phyloP scores from a whole-genome alignment of 2,888 invertebrate genomes.

The Drosophila infuscata region DNA sequence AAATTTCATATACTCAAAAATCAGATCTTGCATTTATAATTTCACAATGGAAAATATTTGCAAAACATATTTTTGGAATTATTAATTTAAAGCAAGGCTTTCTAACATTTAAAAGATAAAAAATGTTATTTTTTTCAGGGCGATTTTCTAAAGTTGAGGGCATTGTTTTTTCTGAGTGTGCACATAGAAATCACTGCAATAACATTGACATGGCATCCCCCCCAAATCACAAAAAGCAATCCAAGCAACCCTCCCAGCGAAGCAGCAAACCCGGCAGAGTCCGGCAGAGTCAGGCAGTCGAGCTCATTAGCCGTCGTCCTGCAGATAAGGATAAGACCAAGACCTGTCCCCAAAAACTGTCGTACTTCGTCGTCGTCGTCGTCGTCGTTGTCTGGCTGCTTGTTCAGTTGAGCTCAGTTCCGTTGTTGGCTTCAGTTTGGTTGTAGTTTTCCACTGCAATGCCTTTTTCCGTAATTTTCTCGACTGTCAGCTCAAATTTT shows the following conservation, averaged over 20 bases:
- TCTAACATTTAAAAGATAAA: too few species aligned
- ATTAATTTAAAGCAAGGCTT: neutral
- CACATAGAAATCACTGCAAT: conserved; percentile 73
- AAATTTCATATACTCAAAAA: neutral
- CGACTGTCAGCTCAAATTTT: conserved; percentile 78
- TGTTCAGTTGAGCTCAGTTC: conserved; percentile 16
- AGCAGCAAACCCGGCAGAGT: conserved; percentile 34
- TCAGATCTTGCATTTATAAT: neutral
- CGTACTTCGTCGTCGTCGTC: conserved; percentile 10
- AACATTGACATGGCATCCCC: conserved; percentile 68
- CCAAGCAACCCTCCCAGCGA: conserved; percentile 41
- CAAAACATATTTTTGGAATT: neutral
- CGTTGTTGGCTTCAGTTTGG: conserved; percentile 13
- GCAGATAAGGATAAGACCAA: conserved; percentile 70
- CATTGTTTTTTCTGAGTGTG: neutral
- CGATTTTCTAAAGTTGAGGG: neutral
- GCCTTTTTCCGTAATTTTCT: conserved; percentile 78
- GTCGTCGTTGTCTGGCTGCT: conserved; percentile 4
- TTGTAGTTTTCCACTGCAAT: conserved; percentile 77
- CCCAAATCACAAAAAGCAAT: neutral
- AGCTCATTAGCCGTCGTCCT: conserved; percentile 73
- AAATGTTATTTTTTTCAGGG: too few species aligned
- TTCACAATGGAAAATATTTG: neutral
- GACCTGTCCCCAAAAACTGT: conserved; percentile 43
- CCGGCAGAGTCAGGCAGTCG: conserved; percentile 22